Evolutionary conservation across 1,140 invertebrate species (phyloP).

Genomic region (Hylaeus anthracinus): DNA sequence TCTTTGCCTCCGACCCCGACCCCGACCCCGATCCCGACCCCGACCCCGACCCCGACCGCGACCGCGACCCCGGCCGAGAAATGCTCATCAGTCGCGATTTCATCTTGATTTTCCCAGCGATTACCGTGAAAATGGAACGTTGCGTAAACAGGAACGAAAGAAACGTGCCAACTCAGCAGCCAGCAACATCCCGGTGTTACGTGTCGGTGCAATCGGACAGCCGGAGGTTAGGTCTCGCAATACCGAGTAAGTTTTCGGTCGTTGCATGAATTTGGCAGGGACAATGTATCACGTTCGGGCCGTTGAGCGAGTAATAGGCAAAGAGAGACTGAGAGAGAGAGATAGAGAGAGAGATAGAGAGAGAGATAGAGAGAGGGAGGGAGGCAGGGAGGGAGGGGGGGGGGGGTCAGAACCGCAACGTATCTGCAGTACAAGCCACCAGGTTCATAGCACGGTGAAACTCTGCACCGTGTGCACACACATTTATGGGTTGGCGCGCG

Average conservation of each 20-base stretch:
- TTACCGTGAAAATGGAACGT: conserved; percentile 16
- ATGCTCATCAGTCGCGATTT: neutral
- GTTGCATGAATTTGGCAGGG: conserved; percentile 69
- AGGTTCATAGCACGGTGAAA: conserved; percentile 57
- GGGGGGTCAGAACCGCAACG: conserved; percentile 69
- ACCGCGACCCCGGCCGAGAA: neutral
- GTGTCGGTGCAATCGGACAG: conserved; percentile 35
- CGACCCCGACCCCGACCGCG: too few relatives aligned
- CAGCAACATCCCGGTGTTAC: conserved; percentile 1
- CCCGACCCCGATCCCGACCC: too few relatives aligned
- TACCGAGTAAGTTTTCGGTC: conserved; percentile 54
- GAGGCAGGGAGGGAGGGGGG: neutral
- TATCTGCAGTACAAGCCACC: conserved; percentile 72
- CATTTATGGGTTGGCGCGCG: conserved; percentile 6
- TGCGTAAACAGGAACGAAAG: neutral
- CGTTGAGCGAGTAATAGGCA: conserved; percentile 32
- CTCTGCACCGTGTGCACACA: conserved; percentile 49
- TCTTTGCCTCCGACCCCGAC: too few relatives aligned
- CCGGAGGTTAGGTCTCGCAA: conserved; percentile 7
- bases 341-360: too few relatives aligned
- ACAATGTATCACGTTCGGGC: conserved; percentile 63
- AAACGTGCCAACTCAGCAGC: neutral
- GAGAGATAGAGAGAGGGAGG: too few relatives aligned
- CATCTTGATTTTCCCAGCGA: conserved; percentile 24
- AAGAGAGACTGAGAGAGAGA: too few relatives aligned